Conservation (phyloP, 1,140 invertebrate genomes). For the Anoplolepis gracilipes region DNA sequence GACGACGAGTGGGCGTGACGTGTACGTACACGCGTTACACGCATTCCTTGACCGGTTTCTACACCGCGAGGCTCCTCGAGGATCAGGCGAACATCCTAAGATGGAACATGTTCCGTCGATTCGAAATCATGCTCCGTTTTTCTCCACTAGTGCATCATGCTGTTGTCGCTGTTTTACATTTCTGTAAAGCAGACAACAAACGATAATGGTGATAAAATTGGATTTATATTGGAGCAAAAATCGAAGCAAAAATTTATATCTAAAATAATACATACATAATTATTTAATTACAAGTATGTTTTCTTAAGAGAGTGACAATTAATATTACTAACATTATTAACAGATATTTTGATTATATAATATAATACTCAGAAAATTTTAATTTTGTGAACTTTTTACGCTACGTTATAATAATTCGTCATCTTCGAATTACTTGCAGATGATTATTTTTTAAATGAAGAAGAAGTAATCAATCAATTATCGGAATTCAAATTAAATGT, state of each 20-base stretch:
- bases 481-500: neutral
- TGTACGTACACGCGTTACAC: conserved; percentile 85
- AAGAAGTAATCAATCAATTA: neutral
- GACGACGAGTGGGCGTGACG: conserved; percentile 81
- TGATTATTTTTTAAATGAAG: neutral
- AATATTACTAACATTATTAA: neutral
- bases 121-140: conserved; percentile 32
- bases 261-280: neutral
- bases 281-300: neutral
- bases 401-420: neutral
- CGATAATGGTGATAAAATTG: neutral
- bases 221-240: neutral
- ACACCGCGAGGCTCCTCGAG: conserved; percentile 83
- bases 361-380: neutral
- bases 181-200: neutral
- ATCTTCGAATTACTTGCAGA: neutral
- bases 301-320: neutral
- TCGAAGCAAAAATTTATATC: neutral
- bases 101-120: conserved; percentile 14
- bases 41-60: conserved; percentile 84
- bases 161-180: neutral
- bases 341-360: neutral
- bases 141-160: neutral
- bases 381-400: neutral
- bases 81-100: conserved; percentile 82